Conservation (phyloP, 2,113 vertebrate genomes). For the Cyanoliseus patagonus region DNA sequence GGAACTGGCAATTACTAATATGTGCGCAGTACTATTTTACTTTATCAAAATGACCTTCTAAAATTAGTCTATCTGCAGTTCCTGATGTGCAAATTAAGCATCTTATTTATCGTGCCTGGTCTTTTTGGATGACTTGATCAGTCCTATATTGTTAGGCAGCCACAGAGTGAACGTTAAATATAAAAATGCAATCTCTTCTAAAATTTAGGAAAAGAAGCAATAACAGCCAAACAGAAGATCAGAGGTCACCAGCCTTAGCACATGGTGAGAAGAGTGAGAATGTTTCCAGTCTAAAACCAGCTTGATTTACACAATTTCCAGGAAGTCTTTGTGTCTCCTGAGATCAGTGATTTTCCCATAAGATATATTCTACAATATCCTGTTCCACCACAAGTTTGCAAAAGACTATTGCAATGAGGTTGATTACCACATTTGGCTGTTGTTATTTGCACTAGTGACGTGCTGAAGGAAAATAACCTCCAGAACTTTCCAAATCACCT, state of each 20-base stretch:
- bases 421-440: not conserved
- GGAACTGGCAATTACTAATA: constrained; percentile 52
- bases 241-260: not conserved
- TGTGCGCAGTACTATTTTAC: constrained; percentile 50
- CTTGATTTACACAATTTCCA: not conserved
- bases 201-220: not conserved
- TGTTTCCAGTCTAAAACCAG: not conserved
- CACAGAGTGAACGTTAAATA: constrained; percentile 41
- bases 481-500: not conserved
- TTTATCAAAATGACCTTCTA: constrained; percentile 73
- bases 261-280: not conserved
- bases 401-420: not conserved
- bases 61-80: constrained; percentile 73
- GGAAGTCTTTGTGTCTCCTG: not conserved
- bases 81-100: constrained; percentile 72
- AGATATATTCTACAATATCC: not conserved
- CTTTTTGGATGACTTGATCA: constrained; percentile 51
- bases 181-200: not conserved
- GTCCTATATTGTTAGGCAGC: constrained; percentile 20
- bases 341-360: not conserved
- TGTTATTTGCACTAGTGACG: not conserved
- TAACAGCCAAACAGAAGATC: not conserved
- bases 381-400: not conserved
- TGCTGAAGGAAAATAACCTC: not conserved
- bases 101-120: constrained; percentile 71